Evolutionary conservation across 2,797 vertebrate species (phyloP).

Genomic region (Serranus cabrilla): DNA sequence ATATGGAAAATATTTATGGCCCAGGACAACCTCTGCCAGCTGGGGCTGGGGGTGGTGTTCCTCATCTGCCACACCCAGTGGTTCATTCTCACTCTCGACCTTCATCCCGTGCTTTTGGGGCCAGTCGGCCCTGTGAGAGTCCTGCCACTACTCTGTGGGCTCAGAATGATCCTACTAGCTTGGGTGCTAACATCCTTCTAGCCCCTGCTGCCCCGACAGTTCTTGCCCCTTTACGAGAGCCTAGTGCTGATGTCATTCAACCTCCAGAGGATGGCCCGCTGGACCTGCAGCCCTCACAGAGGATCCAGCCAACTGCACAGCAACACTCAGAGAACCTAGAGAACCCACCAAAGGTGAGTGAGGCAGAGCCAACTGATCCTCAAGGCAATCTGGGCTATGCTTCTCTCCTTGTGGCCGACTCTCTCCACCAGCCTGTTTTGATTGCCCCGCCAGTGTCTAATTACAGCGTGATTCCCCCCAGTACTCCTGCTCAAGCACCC

Average conservation of each 20-base stretch:
- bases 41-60: slow-evolving; percentile 51
- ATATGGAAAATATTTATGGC: slow-evolving; percentile 93
- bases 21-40: slow-evolving; percentile 64
- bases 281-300: slow-evolving; percentile 80
- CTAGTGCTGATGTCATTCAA: slow-evolving; percentile 89
- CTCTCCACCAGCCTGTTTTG: slow-evolving; percentile 91
- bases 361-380: slow-evolving; percentile 83
- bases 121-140: slow-evolving; percentile 92
- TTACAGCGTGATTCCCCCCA: slow-evolving; percentile 88
- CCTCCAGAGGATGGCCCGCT: slow-evolving; percentile 90
- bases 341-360: slow-evolving; percentile 94
- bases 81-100: slow-evolving; percentile 85
- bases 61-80: slow-evolving; percentile 62
- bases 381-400: slow-evolving; percentile 94
- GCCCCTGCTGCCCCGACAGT: slow-evolving; percentile 94
- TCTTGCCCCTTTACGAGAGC: slow-evolving; percentile 87
- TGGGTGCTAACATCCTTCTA: slow-evolving; percentile 91
- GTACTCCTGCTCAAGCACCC: slow-evolving; percentile 80
- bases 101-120: slow-evolving; percentile 86
- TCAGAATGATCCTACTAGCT: slow-evolving; percentile 91
- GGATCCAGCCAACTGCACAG: slow-evolving; percentile 68
- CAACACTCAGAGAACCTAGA: slow-evolving; percentile 94
- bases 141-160: slow-evolving; percentile 98
- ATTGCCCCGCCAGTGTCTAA: slow-evolving; percentile 93
- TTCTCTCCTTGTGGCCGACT: slow-evolving; percentile 91